These are phyloP conservation scores for Hydractinia symbiolongicarpus DNA, from an alignment of 30 jellyfish, hydroid and myxozoan genomes.

Conservation along the genomic window DNA sequence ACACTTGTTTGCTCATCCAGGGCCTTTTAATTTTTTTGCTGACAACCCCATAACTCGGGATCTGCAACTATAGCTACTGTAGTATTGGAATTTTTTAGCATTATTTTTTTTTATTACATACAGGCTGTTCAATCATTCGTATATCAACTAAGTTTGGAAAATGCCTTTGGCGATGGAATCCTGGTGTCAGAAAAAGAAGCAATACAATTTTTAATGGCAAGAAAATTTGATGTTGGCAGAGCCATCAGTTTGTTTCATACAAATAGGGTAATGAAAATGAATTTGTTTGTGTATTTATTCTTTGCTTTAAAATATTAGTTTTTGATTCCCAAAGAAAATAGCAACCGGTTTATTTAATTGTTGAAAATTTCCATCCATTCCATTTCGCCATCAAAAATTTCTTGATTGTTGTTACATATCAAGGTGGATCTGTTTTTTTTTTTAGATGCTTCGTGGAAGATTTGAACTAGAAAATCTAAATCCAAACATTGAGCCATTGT, in stretches of 20 bases:
- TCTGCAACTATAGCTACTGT: too few relatives aligned
- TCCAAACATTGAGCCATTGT: conserved; percentile 51
- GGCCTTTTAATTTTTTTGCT: too few relatives aligned
- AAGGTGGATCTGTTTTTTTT: neutral
- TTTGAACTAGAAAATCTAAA: conserved; percentile 42
- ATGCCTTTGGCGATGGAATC: conserved; percentile 32
- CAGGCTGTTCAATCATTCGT: conserved; percentile 68
- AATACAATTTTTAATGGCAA: conserved; percentile 58
- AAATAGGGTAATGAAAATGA: conserved; percentile 30
- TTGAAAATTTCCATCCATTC: neutral
- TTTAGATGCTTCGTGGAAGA: conserved; percentile 44
- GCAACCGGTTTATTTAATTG: neutral
- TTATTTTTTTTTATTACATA: neutral
- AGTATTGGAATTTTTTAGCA: neutral
- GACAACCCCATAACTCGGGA: too few relatives aligned
- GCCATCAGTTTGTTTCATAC: conserved; percentile 47
- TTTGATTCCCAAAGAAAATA: neutral
- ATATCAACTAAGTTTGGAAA: conserved; percentile 18
- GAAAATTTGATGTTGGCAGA: conserved; percentile 74
- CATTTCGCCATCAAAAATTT: neutral
- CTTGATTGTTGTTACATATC: neutral
- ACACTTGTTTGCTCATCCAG: too few relatives aligned
- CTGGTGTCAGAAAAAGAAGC: conserved; percentile 54
- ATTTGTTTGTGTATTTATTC: neutral
- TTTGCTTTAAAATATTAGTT: neutral